Evolutionary conservation across 2,113 vertebrate genomes (phyloP), one percentile per base, ranked within the genome.

Genomic region (Neotoma lepida): DNA sequence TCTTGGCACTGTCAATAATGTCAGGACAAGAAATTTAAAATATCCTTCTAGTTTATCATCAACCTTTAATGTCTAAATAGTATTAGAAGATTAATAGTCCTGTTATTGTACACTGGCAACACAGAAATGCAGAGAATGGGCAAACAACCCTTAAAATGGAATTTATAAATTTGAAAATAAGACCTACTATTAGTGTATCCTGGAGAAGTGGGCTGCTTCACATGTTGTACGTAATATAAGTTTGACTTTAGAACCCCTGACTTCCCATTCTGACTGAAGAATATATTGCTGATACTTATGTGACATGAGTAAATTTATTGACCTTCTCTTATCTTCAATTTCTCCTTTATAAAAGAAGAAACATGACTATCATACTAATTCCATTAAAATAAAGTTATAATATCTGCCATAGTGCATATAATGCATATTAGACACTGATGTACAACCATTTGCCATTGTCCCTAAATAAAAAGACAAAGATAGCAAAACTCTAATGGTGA

Each of bases 231-330:
- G 49, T 17, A 49, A 35, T 0, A 0, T 2, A 33, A n/a, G 13
- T 24, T 89, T 71, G 24, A 0, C 0, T 0, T 39, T 22, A 13
- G 4, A 70, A 33, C 1, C 1, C 24, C 2, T 13, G 58, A 33
- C 18, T 80, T 82, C 14, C 6, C 17, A 1, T 20, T 5, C 9
- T 13, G n/a, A 33, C 3, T 58, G 24, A 22, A 39, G 26, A 2
- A 4, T 10, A 3, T n/a, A 9, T 46, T 41, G 35, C 20, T 63
- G 20, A 46, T 49, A 18, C 0, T 22, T 58, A 33, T 84, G 15
- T 41, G 66, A 49, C 9, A 54, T 8, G 9, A 14, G 7, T 17
- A 33, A 63, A 35, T 28, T 9, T 46, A 64, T 51, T 41, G 22
- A 44, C 24, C 3, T 51, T 73, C n/a, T 46, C 7, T 66, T 54